Percentiles rank a stretch among this genome's conserved stretches.
phyloP scores from a whole-genome alignment of 2,888 invertebrate species.

The Alloscopus bannaensis region DNA sequence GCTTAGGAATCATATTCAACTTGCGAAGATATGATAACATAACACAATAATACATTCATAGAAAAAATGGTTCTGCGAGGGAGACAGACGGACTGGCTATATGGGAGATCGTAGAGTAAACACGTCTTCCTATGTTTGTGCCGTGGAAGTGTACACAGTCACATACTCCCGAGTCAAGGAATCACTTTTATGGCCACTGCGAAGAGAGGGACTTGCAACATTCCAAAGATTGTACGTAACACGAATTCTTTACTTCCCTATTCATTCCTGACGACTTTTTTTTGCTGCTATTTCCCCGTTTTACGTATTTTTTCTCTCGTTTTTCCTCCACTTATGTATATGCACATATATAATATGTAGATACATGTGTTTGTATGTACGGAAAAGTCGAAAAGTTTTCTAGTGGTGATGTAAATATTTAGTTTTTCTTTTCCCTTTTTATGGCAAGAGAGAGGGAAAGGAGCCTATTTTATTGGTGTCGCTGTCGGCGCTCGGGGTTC shows the following conservation, averaged over 20 bases:
- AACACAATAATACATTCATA: too few species aligned
- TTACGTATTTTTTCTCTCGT: too few species aligned
- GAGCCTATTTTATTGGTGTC: slow-evolving; percentile 73
- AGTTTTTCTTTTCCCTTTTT: slow-evolving; percentile 54
- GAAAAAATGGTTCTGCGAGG: too few species aligned
- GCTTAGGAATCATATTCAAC: too few species aligned
- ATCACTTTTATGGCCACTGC: slow-evolving; percentile 66
- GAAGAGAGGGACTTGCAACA: slow-evolving; percentile 46
- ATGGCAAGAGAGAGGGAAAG: slow-evolving; percentile 59
- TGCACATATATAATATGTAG: slow-evolving; percentile 18
- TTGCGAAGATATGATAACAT: too few species aligned
- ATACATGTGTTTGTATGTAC: slow-evolving; percentile 12
- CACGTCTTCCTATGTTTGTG: too few species aligned
- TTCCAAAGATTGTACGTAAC: slow-evolving; percentile 63
- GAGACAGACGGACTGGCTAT: too few species aligned
- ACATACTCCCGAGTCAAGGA: slow-evolving; percentile 25
- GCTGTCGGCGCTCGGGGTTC: slow-evolving; percentile 73
- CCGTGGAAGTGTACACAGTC: slow-evolving; percentile 1
- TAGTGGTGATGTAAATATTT: slow-evolving; percentile 56
- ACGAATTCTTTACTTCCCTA: slow-evolving; percentile 48
- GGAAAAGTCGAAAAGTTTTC: slow-evolving; percentile 7
- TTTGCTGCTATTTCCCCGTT: slow-evolving; percentile 5
- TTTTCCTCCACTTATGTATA: background rate
- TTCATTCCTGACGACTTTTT: slow-evolving; percentile 21
- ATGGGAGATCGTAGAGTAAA: background rate